phyloP scores from a whole-genome alignment of 1,140 invertebrate species.

The Platyura marginata region DNA sequence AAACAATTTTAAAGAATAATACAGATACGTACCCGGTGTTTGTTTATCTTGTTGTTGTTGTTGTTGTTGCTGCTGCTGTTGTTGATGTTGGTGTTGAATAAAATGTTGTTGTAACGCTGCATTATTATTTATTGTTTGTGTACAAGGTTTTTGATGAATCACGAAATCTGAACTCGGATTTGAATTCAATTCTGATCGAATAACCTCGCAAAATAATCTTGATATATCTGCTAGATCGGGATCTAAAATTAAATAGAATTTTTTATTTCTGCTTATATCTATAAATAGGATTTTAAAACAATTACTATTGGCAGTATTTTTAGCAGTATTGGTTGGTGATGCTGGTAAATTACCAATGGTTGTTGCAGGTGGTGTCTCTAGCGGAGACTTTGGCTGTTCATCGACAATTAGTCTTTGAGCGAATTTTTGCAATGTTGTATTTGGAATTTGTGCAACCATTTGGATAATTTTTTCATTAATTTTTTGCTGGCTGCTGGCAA shows the following conservation, averaged over 20 bases:
- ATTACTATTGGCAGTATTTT: neutral
- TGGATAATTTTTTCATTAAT: constrained; percentile 2
- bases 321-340: neutral
- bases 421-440: constrained; percentile 1
- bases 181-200: constrained; percentile 4
- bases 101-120: neutral
- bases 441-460: constrained; percentile 4
- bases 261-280: too few species aligned
- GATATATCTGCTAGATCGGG: constrained; percentile 9
- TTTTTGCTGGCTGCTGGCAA: neutral
- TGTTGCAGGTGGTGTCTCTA: constrained; percentile 12
- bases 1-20: too few species aligned
- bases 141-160: constrained; percentile 14
- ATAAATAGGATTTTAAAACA: too few species aligned
- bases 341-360: neutral
- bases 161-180: neutral
- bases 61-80: constrained; percentile 14
- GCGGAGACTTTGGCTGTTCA: constrained; percentile 20
- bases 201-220: neutral
- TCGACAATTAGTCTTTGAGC: constrained; percentile 20
- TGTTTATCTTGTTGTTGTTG: constrained; percentile 7
- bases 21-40: neutral
- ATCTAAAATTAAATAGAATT: too few species aligned
- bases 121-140: constrained; percentile 3
- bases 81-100: too few species aligned